phyloP scores from a whole-genome alignment of 2,797 vertebrate genomes.

The Manis javanica region DNA sequence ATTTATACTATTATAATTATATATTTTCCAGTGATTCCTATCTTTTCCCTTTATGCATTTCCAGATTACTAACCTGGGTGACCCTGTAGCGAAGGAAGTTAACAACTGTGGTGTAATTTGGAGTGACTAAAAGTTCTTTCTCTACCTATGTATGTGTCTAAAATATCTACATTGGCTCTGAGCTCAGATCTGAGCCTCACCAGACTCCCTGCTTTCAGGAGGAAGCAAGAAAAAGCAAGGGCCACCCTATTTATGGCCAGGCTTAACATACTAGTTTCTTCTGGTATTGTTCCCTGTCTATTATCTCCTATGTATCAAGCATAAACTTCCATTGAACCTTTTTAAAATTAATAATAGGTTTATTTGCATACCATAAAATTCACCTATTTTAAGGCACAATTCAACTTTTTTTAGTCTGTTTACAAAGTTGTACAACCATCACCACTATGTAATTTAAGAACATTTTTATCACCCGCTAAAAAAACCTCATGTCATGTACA shows the following conservation, averaged over 20 bases:
- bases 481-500: background rate
- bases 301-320: background rate
- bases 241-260: rapidly evolving
- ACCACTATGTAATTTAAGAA: background rate
- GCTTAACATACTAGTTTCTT: background rate
- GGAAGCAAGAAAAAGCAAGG: background rate
- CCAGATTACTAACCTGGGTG: background rate
- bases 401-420: background rate
- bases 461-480: background rate
- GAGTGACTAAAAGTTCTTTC: background rate
- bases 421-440: background rate
- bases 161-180: background rate
- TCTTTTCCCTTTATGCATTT: background rate
- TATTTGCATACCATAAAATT: background rate
- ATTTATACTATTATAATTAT: background rate
- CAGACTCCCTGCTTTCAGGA: background rate
- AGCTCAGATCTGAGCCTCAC: background rate
- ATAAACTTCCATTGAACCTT: background rate
- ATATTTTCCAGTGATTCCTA: background rate
- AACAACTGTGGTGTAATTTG: background rate
- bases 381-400: background rate
- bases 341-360: background rate
- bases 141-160: background rate
- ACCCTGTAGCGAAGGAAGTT: background rate
- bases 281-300: background rate